These are phyloP conservation scores for Harpagoxenus sublaevis DNA, from an alignment of 2,888 invertebrate species.

Conservation along the genomic window DNA sequence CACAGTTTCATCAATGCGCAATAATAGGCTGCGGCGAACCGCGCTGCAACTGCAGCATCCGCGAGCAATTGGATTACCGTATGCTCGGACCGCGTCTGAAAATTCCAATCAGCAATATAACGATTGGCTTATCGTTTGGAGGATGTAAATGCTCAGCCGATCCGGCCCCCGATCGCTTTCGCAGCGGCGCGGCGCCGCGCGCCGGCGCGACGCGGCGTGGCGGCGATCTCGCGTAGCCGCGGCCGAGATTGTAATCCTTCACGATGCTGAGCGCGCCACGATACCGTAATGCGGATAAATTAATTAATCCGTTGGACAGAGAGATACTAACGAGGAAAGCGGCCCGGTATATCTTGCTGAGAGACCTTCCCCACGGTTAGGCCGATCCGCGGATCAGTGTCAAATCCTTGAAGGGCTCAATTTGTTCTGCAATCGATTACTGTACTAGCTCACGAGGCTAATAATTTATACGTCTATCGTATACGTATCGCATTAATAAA, in stretches of 20 bases:
- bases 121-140: slow-evolving; percentile 65
- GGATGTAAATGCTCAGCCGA: slow-evolving; percentile 32
- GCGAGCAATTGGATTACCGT: slow-evolving; percentile 70
- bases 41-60: slow-evolving; percentile 24
- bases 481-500: background rate
- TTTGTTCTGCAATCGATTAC: slow-evolving; percentile 45
- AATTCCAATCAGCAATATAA: slow-evolving; percentile 73
- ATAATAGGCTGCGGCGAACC: slow-evolving; percentile 62
- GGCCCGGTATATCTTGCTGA: slow-evolving; percentile 26
- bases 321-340: slow-evolving; percentile 48
- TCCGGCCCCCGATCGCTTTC: background rate
- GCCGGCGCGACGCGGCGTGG: background rate
- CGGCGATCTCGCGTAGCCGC: slow-evolving; percentile 16
- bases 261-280: slow-evolving; percentile 43
- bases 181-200: background rate
- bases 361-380: slow-evolving; percentile 14
- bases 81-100: slow-evolving; percentile 69
- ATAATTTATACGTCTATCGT: slow-evolving; percentile 19
- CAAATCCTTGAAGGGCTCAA: slow-evolving; percentile 54
- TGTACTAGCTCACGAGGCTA: background rate
- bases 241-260: slow-evolving; percentile 42
- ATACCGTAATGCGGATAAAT: slow-evolving; percentile 66
- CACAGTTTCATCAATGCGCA: slow-evolving; percentile 70
- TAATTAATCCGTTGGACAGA: slow-evolving; percentile 66
- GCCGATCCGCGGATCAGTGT: slow-evolving; percentile 31